Percentiles rank a stretch among this genome's conserved stretches.
phyloP scores from a whole-genome alignment of 1,140 invertebrate genomes.

The Microplitis mediator region DNA sequence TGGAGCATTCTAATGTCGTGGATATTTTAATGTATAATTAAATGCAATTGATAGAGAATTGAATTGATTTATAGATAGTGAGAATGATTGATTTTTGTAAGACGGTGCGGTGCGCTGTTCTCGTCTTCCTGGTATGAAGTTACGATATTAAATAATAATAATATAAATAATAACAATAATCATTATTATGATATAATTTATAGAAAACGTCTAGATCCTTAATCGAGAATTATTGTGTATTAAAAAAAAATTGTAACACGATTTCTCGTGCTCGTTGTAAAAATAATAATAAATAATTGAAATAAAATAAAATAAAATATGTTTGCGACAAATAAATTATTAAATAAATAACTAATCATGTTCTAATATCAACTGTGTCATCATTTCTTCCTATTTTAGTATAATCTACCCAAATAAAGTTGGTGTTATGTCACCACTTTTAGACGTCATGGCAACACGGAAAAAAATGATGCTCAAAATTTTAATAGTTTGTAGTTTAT shows the following conservation, averaged over 20 bases:
- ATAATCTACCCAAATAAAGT: no score
- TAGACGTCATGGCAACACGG: no score
- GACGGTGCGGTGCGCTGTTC: constrained; percentile 9
- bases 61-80: background rate
- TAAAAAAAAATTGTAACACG: constrained; percentile 2
- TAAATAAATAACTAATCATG: no score
- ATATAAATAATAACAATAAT: background rate
- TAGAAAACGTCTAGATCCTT: constrained; percentile 15
- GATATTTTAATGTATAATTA: no score
- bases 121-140: constrained; percentile 12
- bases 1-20: background rate
- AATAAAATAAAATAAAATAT: no score
- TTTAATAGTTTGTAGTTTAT: no score
- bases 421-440: no score
- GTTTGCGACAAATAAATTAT: no score
- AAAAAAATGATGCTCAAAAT: no score
- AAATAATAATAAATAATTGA: constrained; percentile 4
- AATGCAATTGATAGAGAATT: background rate
- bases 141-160: background rate
- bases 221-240: background rate
- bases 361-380: no score
- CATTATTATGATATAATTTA: background rate
- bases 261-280: constrained; percentile 15
- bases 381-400: no score
- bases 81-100: constrained; percentile 1